These are phyloP conservation scores for Vespertilio murinus DNA, from an alignment of 2,797 vertebrate genomes.

Conservation along the genomic window DNA sequence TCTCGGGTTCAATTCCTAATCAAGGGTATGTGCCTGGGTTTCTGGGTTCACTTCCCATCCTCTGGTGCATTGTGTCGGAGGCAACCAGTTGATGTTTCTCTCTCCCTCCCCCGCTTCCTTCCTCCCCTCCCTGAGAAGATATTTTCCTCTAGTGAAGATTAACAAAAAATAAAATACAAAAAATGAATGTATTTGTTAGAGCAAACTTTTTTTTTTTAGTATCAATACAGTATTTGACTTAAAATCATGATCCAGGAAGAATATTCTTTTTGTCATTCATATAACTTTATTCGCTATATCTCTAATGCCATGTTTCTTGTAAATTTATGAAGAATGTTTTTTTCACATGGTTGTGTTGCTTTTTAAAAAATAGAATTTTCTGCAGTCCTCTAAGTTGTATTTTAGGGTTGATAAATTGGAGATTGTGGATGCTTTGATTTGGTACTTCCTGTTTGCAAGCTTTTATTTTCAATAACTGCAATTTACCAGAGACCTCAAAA, in stretches of 20 bases:
- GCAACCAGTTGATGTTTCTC: too few relatives aligned
- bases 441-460: background rate
- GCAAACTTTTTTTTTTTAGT: background rate
- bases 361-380: background rate
- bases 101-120: rapidly evolving
- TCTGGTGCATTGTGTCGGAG: too few relatives aligned
- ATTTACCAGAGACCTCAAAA: background rate
- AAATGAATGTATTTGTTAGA: background rate
- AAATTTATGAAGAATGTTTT: background rate
- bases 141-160: background rate
- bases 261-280: background rate
- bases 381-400: background rate
- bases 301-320: background rate
- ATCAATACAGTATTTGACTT: background rate
- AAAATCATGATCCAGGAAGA: background rate
- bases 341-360: background rate
- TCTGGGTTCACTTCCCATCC: too few relatives aligned
- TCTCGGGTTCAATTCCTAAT: too few relatives aligned
- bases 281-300: background rate
- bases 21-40: too few relatives aligned
- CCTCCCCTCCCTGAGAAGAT: background rate
- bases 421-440: background rate
- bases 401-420: background rate
- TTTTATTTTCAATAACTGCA: slow-evolving; percentile 21
- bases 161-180: background rate